Evolutionary conservation across 2,888 invertebrate genomes (phyloP), one percentile per base, ranked within the genome.

Genomic region (Cataglyphis altisquamis): DNA sequence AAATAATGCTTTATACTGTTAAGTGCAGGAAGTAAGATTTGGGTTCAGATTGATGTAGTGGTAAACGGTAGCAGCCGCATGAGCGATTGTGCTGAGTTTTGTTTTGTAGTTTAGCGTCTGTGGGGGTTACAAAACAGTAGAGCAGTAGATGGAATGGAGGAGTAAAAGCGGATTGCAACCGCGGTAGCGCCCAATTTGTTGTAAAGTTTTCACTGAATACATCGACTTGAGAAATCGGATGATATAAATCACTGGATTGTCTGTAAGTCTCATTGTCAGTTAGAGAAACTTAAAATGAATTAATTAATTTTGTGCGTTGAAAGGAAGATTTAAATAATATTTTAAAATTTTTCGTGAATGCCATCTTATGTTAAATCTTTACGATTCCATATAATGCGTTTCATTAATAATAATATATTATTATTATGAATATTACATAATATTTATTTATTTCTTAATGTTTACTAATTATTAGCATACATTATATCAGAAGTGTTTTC

Each of bases 11-110:
- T 52, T n/a, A n/a, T 15, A 81, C 10, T 55, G 64, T 68, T 82
- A 84, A 83, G 86, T 74, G 77, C 73, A 70, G 66, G 63, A 60
- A 36, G 60, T 72, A 80, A 80, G 78, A 80, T 80, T 80, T 18
- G 36, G 18, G 45, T 72, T 32, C 18, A 72, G 60, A 80, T 80
- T 72, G 72, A 80, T 72, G 78, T 36, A 36, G 60, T 36, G 72
- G 45, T 70, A 70, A 57, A 72, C 78, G 21, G 60, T 25, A 48
- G 60, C 72, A 12, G 72, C 72, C 78, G 72, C 78, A 62, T 80
- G 78, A 80, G 60, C 36, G 78, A 80, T 80, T 80, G 72, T 45
- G 32, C 72, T 2, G 72, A 80, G 78, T 80, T 80, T 72, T 72
- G 78, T 72, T 80, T 72, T 36, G 72, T 36, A 72, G 72, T 80